A percentile compares a stretch with the other conserved stretches of the same genome.
These are phyloP conservation scores for Drosophila aldrichi DNA, from an alignment of 2,888 invertebrate species.

Conservation along the genomic window DNA sequence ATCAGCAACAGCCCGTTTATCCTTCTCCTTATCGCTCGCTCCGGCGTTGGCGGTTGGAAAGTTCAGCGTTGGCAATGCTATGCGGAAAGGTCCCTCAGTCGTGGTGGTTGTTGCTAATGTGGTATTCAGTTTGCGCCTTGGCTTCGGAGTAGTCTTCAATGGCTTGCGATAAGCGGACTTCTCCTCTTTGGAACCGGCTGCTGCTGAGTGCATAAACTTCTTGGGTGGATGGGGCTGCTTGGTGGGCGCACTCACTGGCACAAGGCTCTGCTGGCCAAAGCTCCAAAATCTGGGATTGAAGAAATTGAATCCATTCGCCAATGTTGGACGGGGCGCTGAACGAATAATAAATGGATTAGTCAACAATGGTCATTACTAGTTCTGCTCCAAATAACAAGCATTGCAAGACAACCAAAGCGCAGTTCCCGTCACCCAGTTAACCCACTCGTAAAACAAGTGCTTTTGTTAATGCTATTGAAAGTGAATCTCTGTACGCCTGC, in stretches of 20 bases:
- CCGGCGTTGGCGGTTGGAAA: conserved; percentile 47
- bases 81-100: conserved; percentile 80
- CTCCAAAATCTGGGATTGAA: conserved; percentile 77
- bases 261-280: conserved; percentile 73
- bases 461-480: conserved; percentile 42
- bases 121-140: conserved; percentile 14
- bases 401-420: conserved; percentile 74
- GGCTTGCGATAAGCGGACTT: conserved; percentile 52
- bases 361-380: conserved; percentile 64
- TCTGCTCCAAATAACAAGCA: conserved; percentile 76
- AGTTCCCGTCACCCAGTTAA: conserved; percentile 63
- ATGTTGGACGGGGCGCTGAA: conserved; percentile 67
- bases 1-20: conserved; percentile 66
- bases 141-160: conserved; percentile 50
- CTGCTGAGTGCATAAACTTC: conserved; percentile 49
- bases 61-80: conserved; percentile 78
- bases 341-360: conserved; percentile 40
- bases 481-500: conserved; percentile 21
- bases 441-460: conserved; percentile 48
- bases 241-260: conserved; percentile 53
- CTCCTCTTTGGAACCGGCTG: conserved; percentile 55
- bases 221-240: conserved; percentile 67
- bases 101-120: conserved; percentile 34
- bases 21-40: conserved; percentile 83
- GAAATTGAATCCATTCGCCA: conserved; percentile 76